These are phyloP conservation scores for Ligdia adustata DNA, from an alignment of 2,888 invertebrate genomes.

Conservation along the genomic window DNA sequence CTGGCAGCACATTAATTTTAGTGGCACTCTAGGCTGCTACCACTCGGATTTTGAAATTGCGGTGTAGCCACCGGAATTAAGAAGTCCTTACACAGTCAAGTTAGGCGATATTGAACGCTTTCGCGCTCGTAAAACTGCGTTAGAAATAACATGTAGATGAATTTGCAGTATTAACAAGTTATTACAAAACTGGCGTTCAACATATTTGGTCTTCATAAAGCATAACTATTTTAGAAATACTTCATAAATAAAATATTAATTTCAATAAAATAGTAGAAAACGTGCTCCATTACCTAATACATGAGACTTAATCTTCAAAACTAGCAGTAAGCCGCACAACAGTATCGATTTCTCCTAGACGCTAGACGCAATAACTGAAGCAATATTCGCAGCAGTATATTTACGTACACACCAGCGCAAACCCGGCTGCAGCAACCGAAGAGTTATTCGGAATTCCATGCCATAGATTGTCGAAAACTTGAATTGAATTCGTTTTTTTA, in stretches of 20 bases:
- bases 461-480: slow-evolving; percentile 63
- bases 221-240: too few relatives aligned
- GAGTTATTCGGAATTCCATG: slow-evolving; percentile 49
- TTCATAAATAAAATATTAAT: not conserved
- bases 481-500: slow-evolving; percentile 53
- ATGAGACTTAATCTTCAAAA: slow-evolving; percentile 11
- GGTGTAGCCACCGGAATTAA: slow-evolving; percentile 66
- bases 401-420: slow-evolving; percentile 40
- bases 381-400: slow-evolving; percentile 47
- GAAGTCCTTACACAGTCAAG: slow-evolving; percentile 53
- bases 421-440: slow-evolving; percentile 46
- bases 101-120: slow-evolving; percentile 21
- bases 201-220: too few relatives aligned
- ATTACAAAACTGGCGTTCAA: not conserved
- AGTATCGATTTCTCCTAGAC: slow-evolving; percentile 26
- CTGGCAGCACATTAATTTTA: slow-evolving; percentile 82
- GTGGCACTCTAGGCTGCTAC: slow-evolving; percentile 71
- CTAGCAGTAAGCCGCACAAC: slow-evolving; percentile 12
- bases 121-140: not conserved
- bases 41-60: slow-evolving; percentile 72
- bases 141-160: slow-evolving; percentile 3
- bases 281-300: slow-evolving; percentile 1
- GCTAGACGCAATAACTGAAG: slow-evolving; percentile 40
- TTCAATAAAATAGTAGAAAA: not conserved
- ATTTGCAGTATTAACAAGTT: not conserved